phyloP scores from a whole-genome alignment of 2,888 invertebrate genomes.

The Parnassius orleans region DNA sequence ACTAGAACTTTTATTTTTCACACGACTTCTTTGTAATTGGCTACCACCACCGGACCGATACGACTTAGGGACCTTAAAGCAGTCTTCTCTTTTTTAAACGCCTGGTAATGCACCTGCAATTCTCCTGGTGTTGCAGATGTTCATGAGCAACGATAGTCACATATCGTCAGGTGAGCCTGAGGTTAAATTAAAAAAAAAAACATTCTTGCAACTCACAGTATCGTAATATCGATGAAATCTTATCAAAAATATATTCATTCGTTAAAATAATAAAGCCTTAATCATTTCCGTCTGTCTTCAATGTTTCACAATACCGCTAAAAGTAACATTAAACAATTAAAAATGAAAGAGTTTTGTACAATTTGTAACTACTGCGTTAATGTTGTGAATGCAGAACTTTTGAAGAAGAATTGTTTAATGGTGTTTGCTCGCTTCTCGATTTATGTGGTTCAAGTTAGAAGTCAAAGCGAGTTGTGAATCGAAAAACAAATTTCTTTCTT shows the following conservation, averaged over 20 bases:
- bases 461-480: neutral
- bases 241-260: neutral
- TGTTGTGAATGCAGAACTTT: conserved; percentile 7
- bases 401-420: conserved; percentile 12
- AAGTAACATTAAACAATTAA: neutral
- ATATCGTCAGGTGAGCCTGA: neutral
- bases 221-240: neutral
- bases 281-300: neutral
- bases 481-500: too few species aligned
- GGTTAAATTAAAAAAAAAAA: neutral
- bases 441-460: conserved; percentile 2
- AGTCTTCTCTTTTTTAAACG: too few species aligned
- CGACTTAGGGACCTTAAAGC: too few species aligned
- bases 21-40: too few species aligned
- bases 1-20: too few species aligned
- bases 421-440: conserved; percentile 12
- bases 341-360: neutral
- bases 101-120: neutral
- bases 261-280: too few species aligned
- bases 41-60: too few species aligned
- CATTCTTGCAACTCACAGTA: too few species aligned
- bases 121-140: neutral
- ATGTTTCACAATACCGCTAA: neutral
- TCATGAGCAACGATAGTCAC: neutral
- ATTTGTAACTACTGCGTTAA: conserved; percentile 14